Evolutionary conservation across 2,797 vertebrate species (phyloP).

Genomic region (Meriones psammophilus): DNA sequence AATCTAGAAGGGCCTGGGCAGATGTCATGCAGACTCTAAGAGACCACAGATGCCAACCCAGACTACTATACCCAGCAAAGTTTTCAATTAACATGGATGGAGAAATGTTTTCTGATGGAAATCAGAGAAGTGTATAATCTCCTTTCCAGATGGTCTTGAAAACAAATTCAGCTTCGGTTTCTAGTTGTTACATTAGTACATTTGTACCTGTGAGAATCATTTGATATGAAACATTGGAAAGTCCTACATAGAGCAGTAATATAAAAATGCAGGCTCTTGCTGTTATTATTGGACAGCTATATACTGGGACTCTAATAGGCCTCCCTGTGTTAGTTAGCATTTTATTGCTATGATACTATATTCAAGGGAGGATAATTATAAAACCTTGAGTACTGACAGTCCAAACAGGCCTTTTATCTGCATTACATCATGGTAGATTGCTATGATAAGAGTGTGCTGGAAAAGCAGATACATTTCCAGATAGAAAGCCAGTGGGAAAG

Average conservation of each 20-base stretch:
- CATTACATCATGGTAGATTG: not conserved
- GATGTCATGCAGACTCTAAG: too few species aligned
- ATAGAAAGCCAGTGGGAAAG: not conserved
- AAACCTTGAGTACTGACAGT: not conserved
- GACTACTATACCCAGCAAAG: too few species aligned
- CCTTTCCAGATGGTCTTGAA: conserved; percentile 2
- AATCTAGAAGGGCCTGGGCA: too few species aligned
- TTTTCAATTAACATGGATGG: too few species aligned
- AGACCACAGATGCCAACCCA: too few species aligned
- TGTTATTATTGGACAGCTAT: not conserved
- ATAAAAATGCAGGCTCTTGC: conserved; percentile 3
- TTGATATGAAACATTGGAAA: not conserved
- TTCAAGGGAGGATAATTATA: not conserved
- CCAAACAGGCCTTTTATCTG: not conserved
- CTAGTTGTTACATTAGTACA: not conserved
- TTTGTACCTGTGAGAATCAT: conserved; percentile 7
- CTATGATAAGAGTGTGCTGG: not conserved
- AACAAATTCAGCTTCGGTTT: not conserved
- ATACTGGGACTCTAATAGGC: not conserved
- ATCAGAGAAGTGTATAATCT: not conserved
- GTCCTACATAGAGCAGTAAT: not conserved
- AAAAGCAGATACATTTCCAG: not conserved
- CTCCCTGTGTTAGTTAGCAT: not conserved
- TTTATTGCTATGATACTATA: not conserved
- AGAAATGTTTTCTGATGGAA: conserved; percentile 32